A percentile compares a stretch with the other conserved stretches of the same genome.
Evolutionary conservation across 2,888 invertebrate species (phyloP).

Genomic region (Synanthedon andrenaeformis): DNA sequence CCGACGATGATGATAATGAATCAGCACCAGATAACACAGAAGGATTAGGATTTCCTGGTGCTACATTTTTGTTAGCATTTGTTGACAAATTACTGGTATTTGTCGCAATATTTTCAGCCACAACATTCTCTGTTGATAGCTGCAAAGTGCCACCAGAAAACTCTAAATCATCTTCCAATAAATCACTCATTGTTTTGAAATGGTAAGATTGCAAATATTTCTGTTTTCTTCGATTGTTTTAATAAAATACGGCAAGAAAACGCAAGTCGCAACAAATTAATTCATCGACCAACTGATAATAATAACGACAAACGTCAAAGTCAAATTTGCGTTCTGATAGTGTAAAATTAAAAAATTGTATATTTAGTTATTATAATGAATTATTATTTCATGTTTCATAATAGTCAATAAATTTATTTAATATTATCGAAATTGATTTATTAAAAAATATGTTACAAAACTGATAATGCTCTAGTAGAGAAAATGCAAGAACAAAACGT

Average conservation of each 20-base stretch:
- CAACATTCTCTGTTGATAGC: constrained; percentile 37
- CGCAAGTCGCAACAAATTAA: not conserved
- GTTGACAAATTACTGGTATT: constrained; percentile 24
- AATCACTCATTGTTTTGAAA: constrained; percentile 38
- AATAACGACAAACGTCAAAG: not conserved
- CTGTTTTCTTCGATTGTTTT: not conserved
- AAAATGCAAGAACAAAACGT: too few species aligned
- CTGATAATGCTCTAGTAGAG: too few species aligned
- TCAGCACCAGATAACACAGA: constrained; percentile 60
- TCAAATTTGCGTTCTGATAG: too few species aligned
- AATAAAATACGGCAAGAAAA: not conserved
- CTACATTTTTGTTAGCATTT: constrained; percentile 26
- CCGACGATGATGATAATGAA: constrained; percentile 54
- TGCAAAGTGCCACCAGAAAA: constrained; percentile 69
- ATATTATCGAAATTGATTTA: too few species aligned
- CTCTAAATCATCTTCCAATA: constrained; percentile 69
- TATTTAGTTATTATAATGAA: too few species aligned
- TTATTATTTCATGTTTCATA: too few species aligned
- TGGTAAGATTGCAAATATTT: not conserved
- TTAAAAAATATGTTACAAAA: too few species aligned
- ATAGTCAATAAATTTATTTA: too few species aligned
- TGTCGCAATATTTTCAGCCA: constrained; percentile 23
- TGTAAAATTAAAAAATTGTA: too few species aligned
- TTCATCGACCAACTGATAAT: too few species aligned
- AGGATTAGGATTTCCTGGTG: constrained; percentile 35